phyloP scores from a whole-genome alignment of 2,888 invertebrate genomes.

The Electrophaes corylata region DNA sequence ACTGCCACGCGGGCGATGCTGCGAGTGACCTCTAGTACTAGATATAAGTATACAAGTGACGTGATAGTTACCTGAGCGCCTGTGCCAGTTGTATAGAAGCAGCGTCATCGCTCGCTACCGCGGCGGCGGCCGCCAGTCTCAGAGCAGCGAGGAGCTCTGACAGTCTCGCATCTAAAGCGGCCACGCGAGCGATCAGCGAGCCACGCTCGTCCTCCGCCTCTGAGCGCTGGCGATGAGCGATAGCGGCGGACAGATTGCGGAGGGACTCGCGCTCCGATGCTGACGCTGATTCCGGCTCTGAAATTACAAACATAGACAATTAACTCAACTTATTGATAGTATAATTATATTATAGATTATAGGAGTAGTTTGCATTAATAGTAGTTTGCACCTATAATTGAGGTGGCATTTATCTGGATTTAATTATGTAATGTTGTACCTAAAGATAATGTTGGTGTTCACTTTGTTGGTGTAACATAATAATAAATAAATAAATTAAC shows the following conservation, averaged over 20 bases:
- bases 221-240: conserved; percentile 88
- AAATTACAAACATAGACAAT: not conserved
- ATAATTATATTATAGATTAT: no score
- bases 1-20: no score
- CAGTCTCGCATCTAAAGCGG: conserved; percentile 86
- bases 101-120: conserved; percentile 43
- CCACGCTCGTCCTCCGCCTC: conserved; percentile 83
- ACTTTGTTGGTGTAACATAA: no score
- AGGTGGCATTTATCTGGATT: no score
- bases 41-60: no score
- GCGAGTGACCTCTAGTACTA: no score
- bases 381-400: no score
- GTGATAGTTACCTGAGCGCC: conserved; percentile 28
- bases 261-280: conserved; percentile 87
- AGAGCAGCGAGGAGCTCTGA: conserved; percentile 90
- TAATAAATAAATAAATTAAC: no score
- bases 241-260: conserved; percentile 91
- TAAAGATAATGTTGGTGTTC: no score
- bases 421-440: no score
- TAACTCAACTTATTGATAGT: not conserved
- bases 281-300: conserved; percentile 60
- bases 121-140: conserved; percentile 84
- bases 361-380: no score
- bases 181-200: conserved; percentile 58
- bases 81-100: conserved; percentile 58